Evolutionary conservation across 1,140 invertebrate genomes (phyloP), one percentile per base, ranked within the genome.

Genomic region (Drosophila ficusphila): DNA sequence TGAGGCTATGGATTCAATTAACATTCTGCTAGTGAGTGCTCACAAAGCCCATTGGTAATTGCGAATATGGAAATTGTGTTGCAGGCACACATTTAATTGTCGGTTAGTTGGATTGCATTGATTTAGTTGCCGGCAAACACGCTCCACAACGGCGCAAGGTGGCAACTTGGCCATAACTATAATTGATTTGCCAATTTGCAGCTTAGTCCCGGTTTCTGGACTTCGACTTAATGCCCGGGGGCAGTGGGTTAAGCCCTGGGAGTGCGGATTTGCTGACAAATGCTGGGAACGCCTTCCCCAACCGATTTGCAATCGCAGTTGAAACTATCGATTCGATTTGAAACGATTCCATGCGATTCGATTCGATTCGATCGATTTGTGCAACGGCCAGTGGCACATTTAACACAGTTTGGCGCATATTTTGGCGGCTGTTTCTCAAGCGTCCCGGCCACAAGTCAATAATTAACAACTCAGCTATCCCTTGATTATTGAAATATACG

Each of bases 381-480:
- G 65, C 65, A 64, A 64, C 23, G 16, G 19, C 44, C 25, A 68
- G 46, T 71, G 60, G 52, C 31, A 67, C 44, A 34, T 46, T 56
- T 74, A 64, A 39, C 61, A 51, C 71, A 75, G 52, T 79, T 62
- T 62, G 18, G 47, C 47, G 61, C 39, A 76, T 70, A 76, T 70
- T 76, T 78, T 70, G 69, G 49, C 60, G 52, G 38, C 62, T 57
- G 34, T 51, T 76, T 48, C 21, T 49, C 19, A 31, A 52, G 18
- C 12, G 41, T 41, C 25, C 44, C 44, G 48, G 44, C 41, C 62
- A 36, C 56, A 68, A 56, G 53, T 79, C 73, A 79, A 79, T 86
- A 85, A 73, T 86, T 79, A 86, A 86, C 81, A 69, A 75, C 73
- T 85, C 72, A 68, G 64, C 69, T 81, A 77, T 82, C 82, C 82